phyloP scores from a whole-genome alignment of 2,797 vertebrate genomes.

The Podargus strigoides region DNA sequence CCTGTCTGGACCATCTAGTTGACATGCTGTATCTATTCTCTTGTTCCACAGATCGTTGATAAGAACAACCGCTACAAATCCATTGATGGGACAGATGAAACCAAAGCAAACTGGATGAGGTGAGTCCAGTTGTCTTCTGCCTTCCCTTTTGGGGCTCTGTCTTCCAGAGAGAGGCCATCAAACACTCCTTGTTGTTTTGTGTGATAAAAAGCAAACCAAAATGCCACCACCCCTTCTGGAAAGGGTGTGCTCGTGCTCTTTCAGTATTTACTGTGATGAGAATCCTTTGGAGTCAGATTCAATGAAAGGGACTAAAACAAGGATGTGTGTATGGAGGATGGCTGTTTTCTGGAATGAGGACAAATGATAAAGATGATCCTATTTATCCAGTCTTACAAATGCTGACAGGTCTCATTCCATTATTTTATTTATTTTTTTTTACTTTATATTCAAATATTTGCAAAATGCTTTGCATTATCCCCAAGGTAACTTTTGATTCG shows the following conservation, averaged over 20 bases:
- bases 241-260: neutral
- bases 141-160: neutral
- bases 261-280: neutral
- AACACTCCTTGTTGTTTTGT: neutral
- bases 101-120: constrained; percentile 98
- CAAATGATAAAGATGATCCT: neutral
- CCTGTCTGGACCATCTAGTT: neutral
- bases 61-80: constrained; percentile 87
- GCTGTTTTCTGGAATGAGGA: neutral
- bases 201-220: neutral
- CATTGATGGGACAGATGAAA: constrained; percentile 90
- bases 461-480: neutral
- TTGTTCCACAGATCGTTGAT: constrained; percentile 81
- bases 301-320: neutral
- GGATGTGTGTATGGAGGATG: neutral
- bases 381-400: neutral
- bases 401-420: neutral
- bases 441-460: neutral
- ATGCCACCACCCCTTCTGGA: neutral
- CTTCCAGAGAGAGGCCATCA: neutral
- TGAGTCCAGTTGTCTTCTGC: constrained; percentile 66
- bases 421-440: neutral
- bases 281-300: neutral
- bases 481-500: neutral
- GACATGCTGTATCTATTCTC: neutral